Conservation (phyloP, 2,888 invertebrate species). For the Diarsia rubi region DNA sequence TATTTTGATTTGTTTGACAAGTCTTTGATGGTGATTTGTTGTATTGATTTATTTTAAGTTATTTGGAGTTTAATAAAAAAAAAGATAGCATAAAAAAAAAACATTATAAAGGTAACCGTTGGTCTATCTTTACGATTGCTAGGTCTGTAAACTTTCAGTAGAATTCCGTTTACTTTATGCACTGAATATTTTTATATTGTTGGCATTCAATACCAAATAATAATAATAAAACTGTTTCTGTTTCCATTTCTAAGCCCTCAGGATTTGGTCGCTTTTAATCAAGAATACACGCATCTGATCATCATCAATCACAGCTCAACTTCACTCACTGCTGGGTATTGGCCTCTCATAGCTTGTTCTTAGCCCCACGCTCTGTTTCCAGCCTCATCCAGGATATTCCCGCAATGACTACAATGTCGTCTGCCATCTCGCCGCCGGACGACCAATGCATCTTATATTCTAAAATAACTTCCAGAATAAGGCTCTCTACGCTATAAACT, state of each 20-base stretch:
- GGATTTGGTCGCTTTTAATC: neutral
- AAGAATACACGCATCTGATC: neutral
- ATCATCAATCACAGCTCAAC: too few species aligned
- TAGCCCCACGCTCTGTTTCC: too few species aligned
- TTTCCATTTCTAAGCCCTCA: neutral
- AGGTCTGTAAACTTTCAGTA: neutral
- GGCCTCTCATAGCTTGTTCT: too few species aligned
- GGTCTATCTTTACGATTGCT: neutral
- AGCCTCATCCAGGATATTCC: too few species aligned
- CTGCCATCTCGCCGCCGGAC: too few species aligned
- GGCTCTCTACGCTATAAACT: slow-evolving; percentile 71
- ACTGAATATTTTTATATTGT: neutral
- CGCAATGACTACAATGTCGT: too few species aligned
- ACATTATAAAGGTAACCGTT: neutral
- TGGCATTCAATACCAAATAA: neutral
- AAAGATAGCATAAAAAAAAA: neutral
- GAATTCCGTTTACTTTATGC: neutral
- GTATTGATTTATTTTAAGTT: slow-evolving; percentile 21
- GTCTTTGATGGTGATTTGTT: slow-evolving; percentile 37
- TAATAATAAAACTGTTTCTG: neutral
- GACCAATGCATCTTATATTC: neutral
- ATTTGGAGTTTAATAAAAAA: neutral
- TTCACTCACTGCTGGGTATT: too few species aligned
- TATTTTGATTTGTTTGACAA: slow-evolving; percentile 77
- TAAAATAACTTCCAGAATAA: slow-evolving; percentile 61